Evolutionary conservation across 1,140 invertebrate genomes (phyloP).

Genomic region (Adelges cooleyi): DNA sequence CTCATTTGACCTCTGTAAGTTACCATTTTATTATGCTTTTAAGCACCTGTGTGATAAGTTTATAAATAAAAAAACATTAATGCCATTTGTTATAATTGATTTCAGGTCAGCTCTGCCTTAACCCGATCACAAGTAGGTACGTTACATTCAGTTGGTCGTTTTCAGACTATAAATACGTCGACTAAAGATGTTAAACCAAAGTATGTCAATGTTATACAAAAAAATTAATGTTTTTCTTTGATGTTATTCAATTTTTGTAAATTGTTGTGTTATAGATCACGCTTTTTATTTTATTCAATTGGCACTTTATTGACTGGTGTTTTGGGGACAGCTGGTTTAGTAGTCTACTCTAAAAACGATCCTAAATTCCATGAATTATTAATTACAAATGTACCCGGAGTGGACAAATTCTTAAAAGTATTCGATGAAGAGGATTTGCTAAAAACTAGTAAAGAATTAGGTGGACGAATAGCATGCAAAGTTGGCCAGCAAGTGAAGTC

Average conservation of each 20-base stretch:
- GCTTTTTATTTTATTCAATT: constrained; percentile 16
- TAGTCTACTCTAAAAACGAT: constrained; percentile 54
- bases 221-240: too few species aligned
- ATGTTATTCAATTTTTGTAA: not conserved
- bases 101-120: not conserved
- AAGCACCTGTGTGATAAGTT: too few species aligned
- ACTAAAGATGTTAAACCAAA: not conserved
- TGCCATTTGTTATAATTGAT: too few species aligned
- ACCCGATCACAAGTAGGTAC: not conserved
- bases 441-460: not conserved
- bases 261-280: constrained; percentile 9
- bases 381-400: constrained; percentile 52
- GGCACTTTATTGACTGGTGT: constrained; percentile 42
- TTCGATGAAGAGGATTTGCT: constrained; percentile 49
- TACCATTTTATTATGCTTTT: too few species aligned
- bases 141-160: not conserved
- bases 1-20: constrained; percentile 7
- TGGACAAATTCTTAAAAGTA: constrained; percentile 51
- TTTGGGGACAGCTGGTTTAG: constrained; percentile 41
- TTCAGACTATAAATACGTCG: not conserved
- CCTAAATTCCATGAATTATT: constrained; percentile 52
- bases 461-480: constrained; percentile 1
- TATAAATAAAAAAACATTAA: too few species aligned
- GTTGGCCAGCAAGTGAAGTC: constrained; percentile 1
- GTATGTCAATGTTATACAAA: not conserved